These are phyloP conservation scores for Pantherophis alleghaniensis DNA, from an alignment of 2,797 vertebrate species.

Conservation along the genomic window DNA sequence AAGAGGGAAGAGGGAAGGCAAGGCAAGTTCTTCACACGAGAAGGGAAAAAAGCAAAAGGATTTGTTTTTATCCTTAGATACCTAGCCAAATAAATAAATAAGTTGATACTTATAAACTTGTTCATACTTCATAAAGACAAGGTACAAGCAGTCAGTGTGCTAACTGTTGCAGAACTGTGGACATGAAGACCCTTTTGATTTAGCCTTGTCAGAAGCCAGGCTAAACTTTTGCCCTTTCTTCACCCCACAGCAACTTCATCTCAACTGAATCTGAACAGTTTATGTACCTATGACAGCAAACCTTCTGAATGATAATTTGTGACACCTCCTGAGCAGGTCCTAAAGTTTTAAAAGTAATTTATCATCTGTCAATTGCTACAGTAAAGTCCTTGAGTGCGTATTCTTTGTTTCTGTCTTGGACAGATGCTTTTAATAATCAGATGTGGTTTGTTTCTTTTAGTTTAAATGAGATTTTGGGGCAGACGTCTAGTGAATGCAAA, in stretches of 20 bases:
- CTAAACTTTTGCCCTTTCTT: constrained; percentile 13
- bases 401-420: neutral
- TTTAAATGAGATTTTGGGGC: neutral
- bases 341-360: constrained; percentile 15
- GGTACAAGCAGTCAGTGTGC: constrained; percentile 14
- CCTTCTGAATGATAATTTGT: constrained; percentile 10
- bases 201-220: constrained; percentile 15
- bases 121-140: constrained; percentile 23
- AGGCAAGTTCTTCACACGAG: neutral
- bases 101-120: neutral
- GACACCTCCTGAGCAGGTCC: neutral
- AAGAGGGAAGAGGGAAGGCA: neutral
- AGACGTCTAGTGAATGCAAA: neutral
- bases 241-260: neutral
- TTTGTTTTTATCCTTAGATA: neutral
- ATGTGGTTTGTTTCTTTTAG: neutral
- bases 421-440: neutral
- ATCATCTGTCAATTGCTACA: neutral
- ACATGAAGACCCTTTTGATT: neutral
- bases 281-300: constrained; percentile 12
- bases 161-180: constrained; percentile 22
- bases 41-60: neutral
- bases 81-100: neutral
- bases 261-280: constrained; percentile 3
- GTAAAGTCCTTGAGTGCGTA: neutral